Evolutionary conservation across 2,113 vertebrate species (phyloP), one percentile per base, ranked within the genome.

Genomic region (Poeciliopsis retropinna): DNA sequence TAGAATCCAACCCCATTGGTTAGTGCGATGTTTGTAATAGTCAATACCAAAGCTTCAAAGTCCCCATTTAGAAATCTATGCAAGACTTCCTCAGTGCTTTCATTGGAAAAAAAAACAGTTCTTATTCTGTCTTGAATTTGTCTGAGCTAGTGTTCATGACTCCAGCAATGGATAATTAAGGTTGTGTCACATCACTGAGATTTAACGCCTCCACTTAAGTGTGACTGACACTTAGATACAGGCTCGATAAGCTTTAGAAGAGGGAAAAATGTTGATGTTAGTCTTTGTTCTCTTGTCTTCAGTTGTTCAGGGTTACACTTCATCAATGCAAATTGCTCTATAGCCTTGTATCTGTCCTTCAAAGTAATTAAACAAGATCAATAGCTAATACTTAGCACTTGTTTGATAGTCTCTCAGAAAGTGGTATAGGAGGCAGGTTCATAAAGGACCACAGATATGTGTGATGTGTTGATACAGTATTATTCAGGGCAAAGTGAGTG

Each of bases 141-240:
- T 15, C 41, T 44, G 14, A 44, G 29, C 27, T 7, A 25, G 25
- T 14, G 44, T 78, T 80, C 66, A 0, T 11, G 0, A 70, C 57
- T 34, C 71, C 68, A 62, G 66, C 41, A 44, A 22, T 19, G 70
- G 70, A 77, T 85, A 83, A 80, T 73, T 70, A 74, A 67, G 87
- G 81, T 77, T 79, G 82, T 82, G 83, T 75, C 76, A 60, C 78
- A 32, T 64, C 5, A 7, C 61, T 75, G 19, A 73, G 80, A 81
- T 85, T 70, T 51, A 78, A 79, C 89, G 64, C 87, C 89, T 81
- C 81, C 85, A 82, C 79, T 85, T 54, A 57, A 64, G 64, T 71
- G 78, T 88, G 89, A 88, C 85, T 88, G 82, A 88, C 47, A 51
- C 68, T 76, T 76, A 72, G 84, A 76, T 82, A 83, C n/a, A 61